Evolutionary conservation across 30 jellyfish, hydroid and myxozoan species (phyloP).

Genomic region (Chrysaora quinquecirrha): DNA sequence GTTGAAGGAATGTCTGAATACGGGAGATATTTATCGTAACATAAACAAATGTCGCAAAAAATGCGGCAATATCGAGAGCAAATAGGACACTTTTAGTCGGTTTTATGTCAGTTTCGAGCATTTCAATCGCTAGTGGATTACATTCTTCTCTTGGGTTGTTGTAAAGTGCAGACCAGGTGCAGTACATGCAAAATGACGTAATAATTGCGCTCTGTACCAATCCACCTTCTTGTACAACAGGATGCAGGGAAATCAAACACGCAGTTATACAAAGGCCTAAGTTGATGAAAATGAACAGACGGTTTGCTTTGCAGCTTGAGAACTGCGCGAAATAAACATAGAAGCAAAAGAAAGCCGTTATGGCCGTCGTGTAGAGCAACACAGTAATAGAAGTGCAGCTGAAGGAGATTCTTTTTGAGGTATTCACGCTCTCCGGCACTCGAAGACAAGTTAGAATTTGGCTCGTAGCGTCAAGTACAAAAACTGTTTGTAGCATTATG

Average conservation of each 20-base stretch:
- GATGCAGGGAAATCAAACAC: conserved; percentile 81
- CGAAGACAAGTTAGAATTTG: conserved; percentile 24
- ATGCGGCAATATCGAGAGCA: conserved; percentile 54
- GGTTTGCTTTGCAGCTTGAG: conserved; percentile 69
- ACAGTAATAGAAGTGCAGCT: conserved; percentile 80
- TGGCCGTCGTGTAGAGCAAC: conserved; percentile 63
- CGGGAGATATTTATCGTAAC: conserved; percentile 53
- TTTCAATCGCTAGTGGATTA: conserved; percentile 83
- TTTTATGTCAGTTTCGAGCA: conserved; percentile 65
- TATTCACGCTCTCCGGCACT: not conserved
- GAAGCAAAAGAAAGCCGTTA: conserved; percentile 80
- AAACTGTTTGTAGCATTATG: conserved; percentile 61
- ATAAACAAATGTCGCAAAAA: conserved; percentile 45
- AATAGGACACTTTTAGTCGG: conserved; percentile 69
- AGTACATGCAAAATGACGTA: conserved; percentile 91
- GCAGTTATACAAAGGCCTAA: conserved; percentile 84
- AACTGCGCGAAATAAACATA: conserved; percentile 85
- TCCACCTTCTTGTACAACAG: conserved; percentile 83
- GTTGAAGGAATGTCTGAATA: conserved; percentile 31
- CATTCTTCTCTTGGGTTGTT: conserved; percentile 90
- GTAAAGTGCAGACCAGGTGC: conserved; percentile 93
- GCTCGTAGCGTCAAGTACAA: conserved; percentile 72
- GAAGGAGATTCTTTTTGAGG: conserved; percentile 39
- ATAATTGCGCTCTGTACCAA: conserved; percentile 85
- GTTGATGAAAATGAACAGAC: conserved; percentile 86